phyloP scores from a whole-genome alignment of 2,113 vertebrate genomes.

The Lethenteron camtschaticum region DNA sequence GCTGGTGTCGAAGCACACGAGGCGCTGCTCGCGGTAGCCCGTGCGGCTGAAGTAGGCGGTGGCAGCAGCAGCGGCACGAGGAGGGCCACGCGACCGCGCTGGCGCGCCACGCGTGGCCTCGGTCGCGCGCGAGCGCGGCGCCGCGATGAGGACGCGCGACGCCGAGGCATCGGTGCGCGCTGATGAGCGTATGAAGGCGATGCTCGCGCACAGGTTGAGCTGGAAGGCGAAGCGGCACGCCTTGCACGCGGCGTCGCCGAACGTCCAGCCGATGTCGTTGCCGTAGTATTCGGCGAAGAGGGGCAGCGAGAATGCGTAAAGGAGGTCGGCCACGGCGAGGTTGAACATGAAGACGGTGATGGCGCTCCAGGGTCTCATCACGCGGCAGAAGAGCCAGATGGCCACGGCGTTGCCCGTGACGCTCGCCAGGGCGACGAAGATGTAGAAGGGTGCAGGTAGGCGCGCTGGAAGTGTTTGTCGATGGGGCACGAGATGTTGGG shows the following conservation, averaged over 20 bases:
- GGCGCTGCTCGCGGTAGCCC: constrained; percentile 10
- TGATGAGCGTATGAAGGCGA: constrained; percentile 24
- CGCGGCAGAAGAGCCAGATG: constrained; percentile 15
- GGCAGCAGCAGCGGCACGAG: constrained; percentile 16
- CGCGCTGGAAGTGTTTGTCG: constrained; percentile 15
- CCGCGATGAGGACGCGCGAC: constrained; percentile 19
- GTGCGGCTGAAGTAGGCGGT: constrained; percentile 17
- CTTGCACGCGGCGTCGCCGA: constrained; percentile 19
- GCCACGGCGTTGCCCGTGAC: constrained; percentile 17
- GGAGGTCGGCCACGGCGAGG: constrained; percentile 19
- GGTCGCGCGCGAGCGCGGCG: constrained; percentile 13
- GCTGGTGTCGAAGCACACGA: constrained; percentile 19
- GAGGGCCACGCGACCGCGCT: constrained; percentile 10
- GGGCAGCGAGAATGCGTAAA: constrained; percentile 20
- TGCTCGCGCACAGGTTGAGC: constrained; percentile 20
- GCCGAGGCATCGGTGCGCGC: constrained; percentile 18
- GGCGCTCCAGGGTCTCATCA: constrained; percentile 15
- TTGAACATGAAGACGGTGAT: constrained; percentile 20
- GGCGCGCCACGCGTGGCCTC: constrained; percentile 10
- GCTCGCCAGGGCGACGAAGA: constrained; percentile 18
- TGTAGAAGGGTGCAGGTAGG: constrained; percentile 19
- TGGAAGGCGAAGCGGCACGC: constrained; percentile 19
- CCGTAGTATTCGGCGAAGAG: constrained; percentile 19
- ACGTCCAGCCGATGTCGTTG: constrained; percentile 18
- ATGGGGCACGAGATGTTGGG: constrained; percentile 13